A percentile compares a stretch with the other conserved stretches of the same genome.
phyloP scores from a whole-genome alignment of 2,113 vertebrate genomes.

The Axis porcinus region DNA sequence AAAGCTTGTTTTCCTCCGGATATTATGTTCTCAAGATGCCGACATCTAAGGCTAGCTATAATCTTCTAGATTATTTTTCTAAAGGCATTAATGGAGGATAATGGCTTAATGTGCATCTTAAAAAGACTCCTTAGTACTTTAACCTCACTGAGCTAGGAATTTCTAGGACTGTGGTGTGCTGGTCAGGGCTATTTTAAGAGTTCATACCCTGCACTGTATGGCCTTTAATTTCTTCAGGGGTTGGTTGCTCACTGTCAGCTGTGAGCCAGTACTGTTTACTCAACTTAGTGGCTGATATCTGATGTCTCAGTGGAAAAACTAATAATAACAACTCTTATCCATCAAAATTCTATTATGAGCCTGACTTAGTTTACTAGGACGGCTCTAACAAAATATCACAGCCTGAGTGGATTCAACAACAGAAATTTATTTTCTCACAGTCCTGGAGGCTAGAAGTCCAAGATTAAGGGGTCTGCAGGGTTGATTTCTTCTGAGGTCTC shows the following conservation, averaged over 20 bases:
- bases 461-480: not conserved
- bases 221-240: not conserved
- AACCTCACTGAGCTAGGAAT: not conserved
- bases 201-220: not conserved
- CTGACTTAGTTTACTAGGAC: not conserved
- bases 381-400: not conserved
- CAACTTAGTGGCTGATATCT: not conserved
- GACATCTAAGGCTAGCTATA: not conserved
- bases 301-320: not conserved
- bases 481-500: not conserved
- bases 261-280: not conserved
- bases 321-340: not conserved
- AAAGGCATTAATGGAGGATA: conserved; percentile 50
- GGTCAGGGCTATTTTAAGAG: not conserved
- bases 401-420: not conserved
- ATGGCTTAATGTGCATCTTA: conserved; percentile 28
- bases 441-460: not conserved
- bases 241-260: not conserved
- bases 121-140: conserved; percentile 16
- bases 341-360: not conserved
- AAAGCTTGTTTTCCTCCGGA: conserved; percentile 17
- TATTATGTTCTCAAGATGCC: conserved; percentile 17
- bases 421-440: not conserved
- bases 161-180: not conserved
- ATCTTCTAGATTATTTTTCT: conserved; percentile 57